phyloP scores from a whole-genome alignment of 2,888 invertebrate species.

The Pediacus dermestoides region DNA sequence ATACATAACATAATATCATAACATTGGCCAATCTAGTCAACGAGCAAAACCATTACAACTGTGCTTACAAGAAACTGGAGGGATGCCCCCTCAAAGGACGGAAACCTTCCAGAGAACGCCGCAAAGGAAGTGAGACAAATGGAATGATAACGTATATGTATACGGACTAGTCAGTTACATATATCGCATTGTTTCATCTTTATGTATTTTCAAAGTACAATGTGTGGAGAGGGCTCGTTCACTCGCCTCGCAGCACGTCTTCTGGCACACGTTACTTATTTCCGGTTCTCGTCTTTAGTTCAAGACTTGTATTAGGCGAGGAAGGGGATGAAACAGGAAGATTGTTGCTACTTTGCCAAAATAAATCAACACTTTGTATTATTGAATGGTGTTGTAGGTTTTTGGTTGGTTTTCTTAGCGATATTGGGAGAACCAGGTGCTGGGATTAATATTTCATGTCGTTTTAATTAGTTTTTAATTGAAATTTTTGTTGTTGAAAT shows the following conservation, averaged over 20 bases:
- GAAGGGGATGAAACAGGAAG: too few relatives aligned
- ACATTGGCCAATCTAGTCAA: constrained; percentile 38
- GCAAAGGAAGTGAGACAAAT: constrained; percentile 43
- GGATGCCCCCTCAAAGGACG: too few relatives aligned
- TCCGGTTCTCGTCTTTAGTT: constrained; percentile 38
- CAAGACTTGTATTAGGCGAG: constrained; percentile 14
- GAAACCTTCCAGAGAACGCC: constrained; percentile 15
- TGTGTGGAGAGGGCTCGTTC: constrained; percentile 17
- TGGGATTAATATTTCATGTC: too few relatives aligned
- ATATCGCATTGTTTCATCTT: constrained; percentile 48
- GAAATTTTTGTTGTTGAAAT: too few relatives aligned
- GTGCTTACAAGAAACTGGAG: too few relatives aligned
- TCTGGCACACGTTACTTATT: constrained; percentile 46
- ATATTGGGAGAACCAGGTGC: too few relatives aligned
- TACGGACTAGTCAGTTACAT: constrained; percentile 38
- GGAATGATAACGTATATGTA: constrained; percentile 44
- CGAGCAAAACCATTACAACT: constrained; percentile 36
- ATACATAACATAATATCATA: too few relatives aligned
- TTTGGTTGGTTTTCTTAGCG: too few relatives aligned
- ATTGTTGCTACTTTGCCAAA: constrained; percentile 13
- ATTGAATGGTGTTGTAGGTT: too few relatives aligned
- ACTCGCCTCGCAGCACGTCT: constrained; percentile 38
- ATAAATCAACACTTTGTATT: constrained; percentile 27
- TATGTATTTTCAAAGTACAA: constrained; percentile 44
- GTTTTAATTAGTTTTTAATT: too few relatives aligned